phyloP scores from a whole-genome alignment of 2,797 vertebrate genomes.

The Sardinella longiceps region DNA sequence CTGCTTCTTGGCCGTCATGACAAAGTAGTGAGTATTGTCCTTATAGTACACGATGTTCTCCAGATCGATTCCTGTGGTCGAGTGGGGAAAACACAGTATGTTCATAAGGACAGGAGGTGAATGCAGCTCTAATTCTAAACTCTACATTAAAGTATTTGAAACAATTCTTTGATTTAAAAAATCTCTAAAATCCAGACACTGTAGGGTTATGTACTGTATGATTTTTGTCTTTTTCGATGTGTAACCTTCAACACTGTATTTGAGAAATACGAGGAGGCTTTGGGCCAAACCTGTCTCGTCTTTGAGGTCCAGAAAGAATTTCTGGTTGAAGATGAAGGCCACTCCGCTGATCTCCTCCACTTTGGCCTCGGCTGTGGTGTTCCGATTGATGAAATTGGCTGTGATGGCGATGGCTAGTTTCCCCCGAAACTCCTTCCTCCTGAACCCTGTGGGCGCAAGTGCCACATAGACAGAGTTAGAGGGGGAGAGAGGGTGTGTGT shows the following conservation, averaged over 20 bases:
- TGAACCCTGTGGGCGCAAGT: conserved; percentile 83
- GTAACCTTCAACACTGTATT: neutral
- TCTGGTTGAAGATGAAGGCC: conserved; percentile 99
- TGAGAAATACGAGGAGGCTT: neutral
- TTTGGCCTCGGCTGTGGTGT: conserved; percentile 94
- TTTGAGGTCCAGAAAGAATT: conserved; percentile 96
- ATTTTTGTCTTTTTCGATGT: neutral
- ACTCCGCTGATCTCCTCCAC: conserved; percentile 98
- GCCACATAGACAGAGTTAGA: neutral
- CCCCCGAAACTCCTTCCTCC: conserved; percentile 94
- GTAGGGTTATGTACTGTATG: neutral
- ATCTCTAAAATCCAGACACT: neutral
- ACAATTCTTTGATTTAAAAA: too few species aligned
- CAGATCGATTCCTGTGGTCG: conserved; percentile 86
- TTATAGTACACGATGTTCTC: conserved; percentile 99
- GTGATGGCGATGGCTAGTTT: conserved; percentile 98
- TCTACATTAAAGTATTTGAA: neutral
- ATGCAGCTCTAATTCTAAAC: neutral
- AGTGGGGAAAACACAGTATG: neutral
- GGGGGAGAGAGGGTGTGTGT: neutral
- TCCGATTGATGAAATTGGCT: conserved; percentile 97
- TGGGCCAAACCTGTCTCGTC: conserved; percentile 87
- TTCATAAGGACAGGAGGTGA: neutral
- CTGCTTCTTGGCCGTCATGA: conserved; percentile 99
- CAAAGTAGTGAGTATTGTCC: conserved; percentile 98